phyloP scores from a whole-genome alignment of 2,797 vertebrate genomes.

The Sebastes steindachneri region DNA sequence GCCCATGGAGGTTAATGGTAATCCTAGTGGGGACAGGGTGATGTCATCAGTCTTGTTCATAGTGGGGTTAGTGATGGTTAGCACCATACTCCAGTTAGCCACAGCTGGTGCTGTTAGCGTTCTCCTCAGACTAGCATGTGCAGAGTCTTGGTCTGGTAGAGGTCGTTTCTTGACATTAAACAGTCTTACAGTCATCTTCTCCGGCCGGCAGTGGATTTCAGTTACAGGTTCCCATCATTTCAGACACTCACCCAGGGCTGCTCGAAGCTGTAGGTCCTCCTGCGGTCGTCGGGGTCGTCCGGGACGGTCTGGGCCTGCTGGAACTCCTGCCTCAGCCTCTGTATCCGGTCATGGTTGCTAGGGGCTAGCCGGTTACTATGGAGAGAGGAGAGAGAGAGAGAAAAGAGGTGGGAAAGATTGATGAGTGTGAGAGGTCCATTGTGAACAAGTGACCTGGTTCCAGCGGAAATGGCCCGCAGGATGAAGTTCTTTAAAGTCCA shows the following conservation, averaged over 20 bases:
- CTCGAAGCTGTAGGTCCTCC: conserved; percentile 92
- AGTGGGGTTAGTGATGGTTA: conserved; percentile 71
- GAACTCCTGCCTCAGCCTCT: conserved; percentile 94
- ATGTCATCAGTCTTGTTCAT: conserved; percentile 38
- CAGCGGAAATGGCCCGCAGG: conserved; percentile 35
- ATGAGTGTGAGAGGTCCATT: conserved; percentile 52
- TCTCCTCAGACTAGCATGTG: conserved; percentile 18
- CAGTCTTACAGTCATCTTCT: conserved; percentile 24
- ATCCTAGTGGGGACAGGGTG: conserved; percentile 19
- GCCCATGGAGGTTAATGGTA: conserved; percentile 57
- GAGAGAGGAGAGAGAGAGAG: conserved; percentile 30
- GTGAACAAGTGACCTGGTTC: conserved; percentile 66
- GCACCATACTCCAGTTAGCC: conserved; percentile 45
- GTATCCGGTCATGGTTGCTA: conserved; percentile 98
- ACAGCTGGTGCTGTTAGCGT: conserved; percentile 36
- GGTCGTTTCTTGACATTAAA: conserved; percentile 5
- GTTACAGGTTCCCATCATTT: conserved; percentile 23
- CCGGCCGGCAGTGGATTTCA: not conserved
- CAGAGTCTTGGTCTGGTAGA: conserved; percentile 27
- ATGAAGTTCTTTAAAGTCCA: conserved; percentile 37
- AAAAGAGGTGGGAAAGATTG: conserved; percentile 2
- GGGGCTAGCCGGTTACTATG: conserved; percentile 89
- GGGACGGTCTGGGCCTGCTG: conserved; percentile 92
- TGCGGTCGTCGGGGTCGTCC: conserved; percentile 89
- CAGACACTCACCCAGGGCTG: conserved; percentile 92